phyloP scores from a whole-genome alignment of 2,888 invertebrate species.

The Biston stratarius region DNA sequence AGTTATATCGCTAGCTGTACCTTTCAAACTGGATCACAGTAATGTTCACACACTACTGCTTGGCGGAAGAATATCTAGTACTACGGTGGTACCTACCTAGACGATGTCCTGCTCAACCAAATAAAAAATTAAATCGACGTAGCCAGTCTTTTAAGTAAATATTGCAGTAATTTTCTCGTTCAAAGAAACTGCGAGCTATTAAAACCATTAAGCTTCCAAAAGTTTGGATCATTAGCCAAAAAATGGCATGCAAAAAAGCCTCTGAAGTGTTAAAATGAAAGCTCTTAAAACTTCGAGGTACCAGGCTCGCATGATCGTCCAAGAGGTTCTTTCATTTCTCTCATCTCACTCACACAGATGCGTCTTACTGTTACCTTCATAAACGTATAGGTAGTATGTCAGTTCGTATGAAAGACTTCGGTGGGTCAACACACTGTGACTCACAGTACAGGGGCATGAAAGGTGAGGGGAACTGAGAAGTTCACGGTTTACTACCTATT shows the following conservation, averaged over 20 bases:
- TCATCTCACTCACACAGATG: conserved; percentile 45
- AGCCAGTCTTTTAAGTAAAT: no score
- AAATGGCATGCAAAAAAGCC: conserved; percentile 8
- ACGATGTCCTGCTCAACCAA: no score
- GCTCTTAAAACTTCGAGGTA: conserved; percentile 42
- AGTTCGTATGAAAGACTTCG: conserved; percentile 42
- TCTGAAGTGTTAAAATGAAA: conserved; percentile 35
- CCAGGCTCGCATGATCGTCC: conserved; percentile 43
- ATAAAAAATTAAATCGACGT: no score
- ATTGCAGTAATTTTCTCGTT: no score
- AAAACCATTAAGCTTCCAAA: background rate
- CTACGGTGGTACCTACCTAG: no score
- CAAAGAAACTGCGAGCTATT: no score
- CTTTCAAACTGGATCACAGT: no score
- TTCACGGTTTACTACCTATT: conserved; percentile 39
- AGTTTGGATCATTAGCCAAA: conserved; percentile 14
- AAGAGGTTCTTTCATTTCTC: conserved; percentile 45
- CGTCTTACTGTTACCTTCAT: conserved; percentile 42
- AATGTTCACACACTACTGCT: no score
- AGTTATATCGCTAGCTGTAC: no score
- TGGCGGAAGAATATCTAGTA: no score
- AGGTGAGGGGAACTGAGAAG: conserved; percentile 56
- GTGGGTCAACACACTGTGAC: conserved; percentile 74
- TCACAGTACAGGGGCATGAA: conserved; percentile 53
- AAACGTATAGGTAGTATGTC: conserved; percentile 42